These are phyloP conservation scores for Hippolais icterina DNA, from an alignment of 2,113 vertebrate genomes.

Conservation along the genomic window DNA sequence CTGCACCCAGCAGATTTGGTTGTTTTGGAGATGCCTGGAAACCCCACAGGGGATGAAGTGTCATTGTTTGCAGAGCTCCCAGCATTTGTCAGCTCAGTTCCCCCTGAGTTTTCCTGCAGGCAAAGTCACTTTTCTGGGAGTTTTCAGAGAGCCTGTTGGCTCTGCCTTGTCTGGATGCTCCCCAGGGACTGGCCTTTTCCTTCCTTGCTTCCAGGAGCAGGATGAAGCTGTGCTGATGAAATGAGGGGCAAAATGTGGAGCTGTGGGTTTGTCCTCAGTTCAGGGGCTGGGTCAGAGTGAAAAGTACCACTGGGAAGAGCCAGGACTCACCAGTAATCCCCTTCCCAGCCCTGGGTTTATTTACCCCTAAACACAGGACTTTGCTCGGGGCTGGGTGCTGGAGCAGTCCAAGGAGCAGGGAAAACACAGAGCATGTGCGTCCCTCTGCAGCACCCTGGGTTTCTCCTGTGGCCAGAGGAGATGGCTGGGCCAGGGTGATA, in stretches of 20 bases:
- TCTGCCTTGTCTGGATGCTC: not conserved
- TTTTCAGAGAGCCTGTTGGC: not conserved
- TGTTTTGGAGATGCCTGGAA: not conserved
- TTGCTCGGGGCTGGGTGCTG: not conserved
- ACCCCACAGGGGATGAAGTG: not conserved
- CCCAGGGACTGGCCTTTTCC: not conserved
- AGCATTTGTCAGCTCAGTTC: not conserved
- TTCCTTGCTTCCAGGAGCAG: not conserved
- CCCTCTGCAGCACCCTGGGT: not conserved
- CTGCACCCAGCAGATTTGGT: not conserved
- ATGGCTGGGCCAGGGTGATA: not conserved
- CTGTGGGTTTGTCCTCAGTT: not conserved
- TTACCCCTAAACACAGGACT: not conserved
- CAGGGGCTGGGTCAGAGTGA: not conserved
- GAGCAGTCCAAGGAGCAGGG: not conserved
- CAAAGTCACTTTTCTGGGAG: not conserved
- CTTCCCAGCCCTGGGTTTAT: not conserved
- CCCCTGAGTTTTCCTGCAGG: not conserved
- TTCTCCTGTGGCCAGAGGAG: not conserved
- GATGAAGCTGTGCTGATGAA: not conserved
- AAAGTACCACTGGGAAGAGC: rapidly evolving
- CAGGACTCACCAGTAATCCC: not conserved
- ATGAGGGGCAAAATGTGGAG: not conserved
- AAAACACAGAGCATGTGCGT: rapidly evolving
- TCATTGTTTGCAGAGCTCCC: not conserved